These are phyloP conservation scores for Pogonocichla stellata DNA, from an alignment of 2,113 vertebrate species.

Conservation along the genomic window DNA sequence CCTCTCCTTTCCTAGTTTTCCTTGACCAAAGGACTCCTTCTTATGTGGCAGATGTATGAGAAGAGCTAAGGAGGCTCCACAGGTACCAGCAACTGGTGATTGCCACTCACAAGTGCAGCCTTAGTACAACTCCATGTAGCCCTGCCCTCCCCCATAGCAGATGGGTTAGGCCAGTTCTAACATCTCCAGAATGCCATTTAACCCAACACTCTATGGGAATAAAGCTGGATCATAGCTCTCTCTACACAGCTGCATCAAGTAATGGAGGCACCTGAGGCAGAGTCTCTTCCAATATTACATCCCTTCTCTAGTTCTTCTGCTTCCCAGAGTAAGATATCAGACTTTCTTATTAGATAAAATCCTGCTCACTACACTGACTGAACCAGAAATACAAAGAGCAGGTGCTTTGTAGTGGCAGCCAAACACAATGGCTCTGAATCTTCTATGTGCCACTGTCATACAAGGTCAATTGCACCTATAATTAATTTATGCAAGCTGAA, in stretches of 20 bases:
- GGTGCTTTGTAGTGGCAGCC: neutral
- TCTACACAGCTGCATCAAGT: neutral
- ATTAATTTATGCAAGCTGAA: slow-evolving; percentile 35
- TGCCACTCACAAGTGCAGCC: neutral
- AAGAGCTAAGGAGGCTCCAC: neutral
- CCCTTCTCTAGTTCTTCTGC: neutral
- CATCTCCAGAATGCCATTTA: neutral
- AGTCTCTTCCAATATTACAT: neutral
- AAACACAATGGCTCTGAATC: neutral
- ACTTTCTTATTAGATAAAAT: neutral
- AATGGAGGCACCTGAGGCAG: neutral
- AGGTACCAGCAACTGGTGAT: neutral
- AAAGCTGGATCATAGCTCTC: neutral
- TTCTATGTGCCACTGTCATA: neutral
- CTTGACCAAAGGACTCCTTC: neutral
- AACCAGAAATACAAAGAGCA: neutral
- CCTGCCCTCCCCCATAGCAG: neutral
- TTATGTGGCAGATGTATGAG: accelerated
- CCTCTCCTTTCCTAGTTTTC: neutral
- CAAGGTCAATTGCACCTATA: slow-evolving; percentile 11
- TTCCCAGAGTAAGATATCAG: neutral
- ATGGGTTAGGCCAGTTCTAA: neutral
- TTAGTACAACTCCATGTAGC: neutral
- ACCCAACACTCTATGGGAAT: accelerated
- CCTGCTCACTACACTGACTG: neutral